Conservation (phyloP, 2,113 vertebrate species). For the Cyanistes caeruleus region DNA sequence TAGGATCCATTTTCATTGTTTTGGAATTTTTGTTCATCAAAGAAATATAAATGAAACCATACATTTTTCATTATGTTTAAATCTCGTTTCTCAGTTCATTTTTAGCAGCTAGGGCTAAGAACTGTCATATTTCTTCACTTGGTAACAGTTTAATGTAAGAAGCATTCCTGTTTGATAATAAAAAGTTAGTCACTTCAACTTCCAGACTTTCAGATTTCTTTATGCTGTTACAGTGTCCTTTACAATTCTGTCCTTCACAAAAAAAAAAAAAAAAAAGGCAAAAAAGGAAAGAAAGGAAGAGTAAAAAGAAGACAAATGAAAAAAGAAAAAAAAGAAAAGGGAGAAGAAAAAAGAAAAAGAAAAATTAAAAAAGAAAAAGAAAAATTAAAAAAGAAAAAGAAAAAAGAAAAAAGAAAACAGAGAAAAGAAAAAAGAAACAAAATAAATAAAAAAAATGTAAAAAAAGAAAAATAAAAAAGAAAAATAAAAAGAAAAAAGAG, state of each 20-base stretch:
- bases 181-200: background rate
- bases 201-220: background rate
- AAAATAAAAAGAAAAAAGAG: background rate
- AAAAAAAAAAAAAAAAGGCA: background rate
- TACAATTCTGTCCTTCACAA: background rate
- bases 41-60: background rate
- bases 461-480: background rate
- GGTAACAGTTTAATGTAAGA: background rate
- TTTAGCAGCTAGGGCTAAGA: background rate
- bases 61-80: background rate
- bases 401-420: too few species aligned
- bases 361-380: fast-evolving
- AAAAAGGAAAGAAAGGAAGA: too few species aligned
- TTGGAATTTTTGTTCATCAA: background rate
- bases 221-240: background rate
- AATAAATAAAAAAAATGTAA: background rate
- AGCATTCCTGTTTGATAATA: background rate
- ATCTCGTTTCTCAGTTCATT: background rate
- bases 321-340: background rate
- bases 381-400: too few species aligned
- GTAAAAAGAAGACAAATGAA: too few species aligned
- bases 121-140: background rate
- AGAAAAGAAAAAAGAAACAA: too few species aligned
- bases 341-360: too few species aligned
- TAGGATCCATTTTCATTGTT: background rate